These are phyloP conservation scores for Tragelaphus scriptus DNA, from an alignment of 2,113 vertebrate species.

Conservation along the genomic window DNA sequence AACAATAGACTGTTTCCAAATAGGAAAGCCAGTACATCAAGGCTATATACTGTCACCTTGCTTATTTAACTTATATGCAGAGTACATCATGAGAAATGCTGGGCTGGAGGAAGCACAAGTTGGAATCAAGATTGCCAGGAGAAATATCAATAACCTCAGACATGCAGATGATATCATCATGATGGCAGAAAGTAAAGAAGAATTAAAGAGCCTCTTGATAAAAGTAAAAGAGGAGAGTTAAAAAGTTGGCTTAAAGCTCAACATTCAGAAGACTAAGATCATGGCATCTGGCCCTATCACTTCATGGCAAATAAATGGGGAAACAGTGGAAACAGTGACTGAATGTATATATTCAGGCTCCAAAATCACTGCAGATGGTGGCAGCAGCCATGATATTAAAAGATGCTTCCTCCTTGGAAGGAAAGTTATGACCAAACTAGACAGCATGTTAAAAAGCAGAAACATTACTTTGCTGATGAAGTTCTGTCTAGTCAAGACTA, in stretches of 20 bases:
- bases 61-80: neutral
- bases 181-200: neutral
- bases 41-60: neutral
- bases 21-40: neutral
- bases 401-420: neutral
- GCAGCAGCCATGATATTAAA: neutral
- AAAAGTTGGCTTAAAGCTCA: neutral
- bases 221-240: neutral
- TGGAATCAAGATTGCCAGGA: neutral
- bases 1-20: neutral
- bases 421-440: neutral
- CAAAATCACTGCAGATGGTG: neutral
- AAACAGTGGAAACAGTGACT: neutral
- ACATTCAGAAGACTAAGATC: neutral
- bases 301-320: neutral
- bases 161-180: neutral
- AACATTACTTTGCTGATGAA: neutral
- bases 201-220: neutral
- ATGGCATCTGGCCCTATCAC: accelerated
- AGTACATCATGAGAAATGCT: neutral
- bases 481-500: neutral
- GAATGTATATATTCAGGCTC: neutral
- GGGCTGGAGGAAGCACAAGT: neutral
- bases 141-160: neutral
- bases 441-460: neutral